phyloP scores from a whole-genome alignment of 1,140 invertebrate genomes.

The Drosophila parvula region DNA sequence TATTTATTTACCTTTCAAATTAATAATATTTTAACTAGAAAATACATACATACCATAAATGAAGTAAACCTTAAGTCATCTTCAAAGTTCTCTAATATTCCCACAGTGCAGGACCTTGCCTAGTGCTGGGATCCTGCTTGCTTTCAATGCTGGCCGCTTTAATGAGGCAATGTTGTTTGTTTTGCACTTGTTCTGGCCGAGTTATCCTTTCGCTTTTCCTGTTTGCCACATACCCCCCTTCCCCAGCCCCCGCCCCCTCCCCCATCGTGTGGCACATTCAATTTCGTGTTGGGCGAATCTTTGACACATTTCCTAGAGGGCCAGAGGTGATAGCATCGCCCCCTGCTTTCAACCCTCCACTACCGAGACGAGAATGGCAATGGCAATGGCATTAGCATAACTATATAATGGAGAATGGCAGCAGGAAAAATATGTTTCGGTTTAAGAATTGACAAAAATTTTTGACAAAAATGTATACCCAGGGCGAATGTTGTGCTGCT shows the following conservation, averaged over 20 bases:
- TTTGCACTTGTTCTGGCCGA: slow-evolving; percentile 33
- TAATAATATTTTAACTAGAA: no score
- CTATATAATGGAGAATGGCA: slow-evolving; percentile 32
- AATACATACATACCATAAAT: no score
- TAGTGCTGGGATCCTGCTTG: not conserved
- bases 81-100: not conserved
- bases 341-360: not conserved
- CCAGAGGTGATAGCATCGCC: slow-evolving; percentile 12
- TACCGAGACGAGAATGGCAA: no score
- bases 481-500: not conserved
- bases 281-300: slow-evolving; percentile 8
- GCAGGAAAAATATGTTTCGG: slow-evolving; percentile 29
- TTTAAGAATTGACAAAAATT: slow-evolving; percentile 31
- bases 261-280: slow-evolving; percentile 23
- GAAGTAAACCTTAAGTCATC: no score
- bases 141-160: slow-evolving; percentile 4
- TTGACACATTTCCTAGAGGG: slow-evolving; percentile 36
- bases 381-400: slow-evolving; percentile 49
- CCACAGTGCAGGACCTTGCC: slow-evolving; percentile 1
- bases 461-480: slow-evolving; percentile 34
- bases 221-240: slow-evolving; percentile 3
- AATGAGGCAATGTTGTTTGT: slow-evolving; percentile 35
- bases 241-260: no score
- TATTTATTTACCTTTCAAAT: no score
- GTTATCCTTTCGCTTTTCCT: slow-evolving; percentile 34